phyloP scores from a whole-genome alignment of 2,113 vertebrate species.

The Calonectris borealis region DNA sequence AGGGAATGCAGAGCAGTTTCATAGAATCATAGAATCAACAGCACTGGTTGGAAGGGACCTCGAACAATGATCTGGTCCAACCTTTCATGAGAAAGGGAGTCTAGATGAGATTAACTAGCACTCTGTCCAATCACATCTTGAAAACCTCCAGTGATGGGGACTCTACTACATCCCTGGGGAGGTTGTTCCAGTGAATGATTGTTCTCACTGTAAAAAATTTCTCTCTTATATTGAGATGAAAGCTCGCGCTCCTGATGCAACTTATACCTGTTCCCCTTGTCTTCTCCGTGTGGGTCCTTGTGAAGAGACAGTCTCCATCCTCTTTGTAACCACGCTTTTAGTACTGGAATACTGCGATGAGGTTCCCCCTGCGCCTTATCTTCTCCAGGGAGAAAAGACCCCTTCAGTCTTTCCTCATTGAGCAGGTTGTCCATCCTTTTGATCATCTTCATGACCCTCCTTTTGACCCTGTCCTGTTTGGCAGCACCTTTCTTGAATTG shows the following conservation, averaged over 20 bases:
- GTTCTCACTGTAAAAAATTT: not conserved
- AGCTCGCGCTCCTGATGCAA: not conserved
- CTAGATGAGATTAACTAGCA: not conserved
- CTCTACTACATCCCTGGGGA: not conserved
- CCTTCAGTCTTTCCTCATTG: not conserved
- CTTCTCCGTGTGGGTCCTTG: not conserved
- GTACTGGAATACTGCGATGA: not conserved
- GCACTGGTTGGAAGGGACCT: not conserved
- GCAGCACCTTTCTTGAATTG: fast-evolving
- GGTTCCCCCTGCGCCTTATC: fast-evolving
- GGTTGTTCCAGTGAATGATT: not conserved
- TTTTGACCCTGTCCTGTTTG: not conserved
- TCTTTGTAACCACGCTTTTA: not conserved
- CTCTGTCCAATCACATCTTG: not conserved
- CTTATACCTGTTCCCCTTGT: not conserved
- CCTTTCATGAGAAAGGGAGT: not conserved
- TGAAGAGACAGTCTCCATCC: not conserved
- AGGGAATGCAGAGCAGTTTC: not conserved
- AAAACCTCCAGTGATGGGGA: not conserved
- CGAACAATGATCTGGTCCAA: not conserved
- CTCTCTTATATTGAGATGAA: not conserved
- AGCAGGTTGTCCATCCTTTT: not conserved
- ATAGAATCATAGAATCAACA: not conserved
- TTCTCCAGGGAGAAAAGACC: not conserved
- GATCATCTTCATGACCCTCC: not conserved